Evolutionary conservation across 2,797 vertebrate genomes (phyloP), one percentile per base, ranked within the genome.

Genomic region (Antrozous pallidus): DNA sequence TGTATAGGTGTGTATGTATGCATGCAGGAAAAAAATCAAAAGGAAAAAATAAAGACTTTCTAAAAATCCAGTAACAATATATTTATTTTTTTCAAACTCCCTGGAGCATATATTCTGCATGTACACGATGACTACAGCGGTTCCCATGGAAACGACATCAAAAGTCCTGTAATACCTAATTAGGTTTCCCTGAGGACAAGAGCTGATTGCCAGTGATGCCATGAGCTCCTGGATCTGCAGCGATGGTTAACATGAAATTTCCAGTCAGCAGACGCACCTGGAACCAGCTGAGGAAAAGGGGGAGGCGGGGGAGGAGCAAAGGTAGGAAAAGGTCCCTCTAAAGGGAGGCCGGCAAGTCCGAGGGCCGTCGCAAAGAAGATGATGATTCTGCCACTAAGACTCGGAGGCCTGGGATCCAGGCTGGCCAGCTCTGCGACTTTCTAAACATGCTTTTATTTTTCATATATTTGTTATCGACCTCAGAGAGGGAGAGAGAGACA

Each of bases 101-200:
- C 88, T 56, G 54, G 54, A 94, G 70, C 77, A 90, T 18, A 78
- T 69, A 97, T 86, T 90, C 90, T 63, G 70, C 54, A 38, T 0
- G 69, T 38, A 24, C 70, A 97, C 56, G 92, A 8, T 80, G 38
- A 95, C 58, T n/a, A 58, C 58, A 75, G 81, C 71, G 56, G 97
- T 98, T 98, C 98, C 99, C 98, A 99, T 98, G 98, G 98, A 98
- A 98, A 99, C 99, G 97, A 98, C 98, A 97, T 99, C 98, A 28
- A 98, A 99, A 99, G 98, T 98, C 98, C 98, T 97, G 97, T 97
- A 98, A 98, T 98, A 98, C 98, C 98, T 98, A 99, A 98, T 99
- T 98, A 99, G 98, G 98, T 98, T 98, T 98, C 98, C 98, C 98
- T 75, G 73, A 92, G 96, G 96, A 93, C 71, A 83, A 40, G 88